Evolutionary conservation across 2,888 invertebrate genomes (phyloP), one percentile per base, ranked within the genome.

Genomic region (Elysia crispata): DNA sequence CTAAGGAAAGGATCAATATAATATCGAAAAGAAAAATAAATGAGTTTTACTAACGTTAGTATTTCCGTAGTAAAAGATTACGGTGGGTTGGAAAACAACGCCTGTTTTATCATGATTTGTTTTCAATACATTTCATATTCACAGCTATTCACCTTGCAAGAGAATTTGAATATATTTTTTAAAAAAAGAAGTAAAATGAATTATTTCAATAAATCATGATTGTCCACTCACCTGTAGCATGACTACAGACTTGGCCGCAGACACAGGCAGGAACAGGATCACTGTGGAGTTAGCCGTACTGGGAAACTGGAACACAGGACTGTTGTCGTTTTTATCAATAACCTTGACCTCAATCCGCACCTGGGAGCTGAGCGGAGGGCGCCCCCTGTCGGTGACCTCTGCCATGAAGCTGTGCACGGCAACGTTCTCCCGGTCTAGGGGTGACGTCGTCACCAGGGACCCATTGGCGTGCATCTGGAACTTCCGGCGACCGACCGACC

Each of bases 281-380:
- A 81, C 23, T 66, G 75, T 79, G 74, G 33, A 33, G 74, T 82
- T 82, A 62, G 66, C 73, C 33, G 79, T 33, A 30, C 80, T 82
- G n/a, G 84, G 79, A 67, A 84, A 81, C 0, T 81, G 64, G 79
- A 89, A 89, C 75, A 82, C 79, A 0, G 89, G 89, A 1, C 82
- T 82, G 74, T 88, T 87, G 79, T 89, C 89, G 83, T 89, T 89
- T 25, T 80, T 74, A 77, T 89, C 89, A 8, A 82, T 77, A 31
- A 89, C 85, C 15, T 82, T 83, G 23, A 89, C 78, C 31, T 79
- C 78, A 8, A 89, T 86, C 11, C 84, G 83, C 1, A 86, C 85
- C 18, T 85, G 84, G n/a, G 87, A 85, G 8, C 85, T 85, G 31
- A 84, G 81, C n/a, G 83, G 76, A 1, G 88, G 87, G 15, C 83